Conservation (phyloP, 2,113 vertebrate species). For the Opisthocomus hoazin region DNA sequence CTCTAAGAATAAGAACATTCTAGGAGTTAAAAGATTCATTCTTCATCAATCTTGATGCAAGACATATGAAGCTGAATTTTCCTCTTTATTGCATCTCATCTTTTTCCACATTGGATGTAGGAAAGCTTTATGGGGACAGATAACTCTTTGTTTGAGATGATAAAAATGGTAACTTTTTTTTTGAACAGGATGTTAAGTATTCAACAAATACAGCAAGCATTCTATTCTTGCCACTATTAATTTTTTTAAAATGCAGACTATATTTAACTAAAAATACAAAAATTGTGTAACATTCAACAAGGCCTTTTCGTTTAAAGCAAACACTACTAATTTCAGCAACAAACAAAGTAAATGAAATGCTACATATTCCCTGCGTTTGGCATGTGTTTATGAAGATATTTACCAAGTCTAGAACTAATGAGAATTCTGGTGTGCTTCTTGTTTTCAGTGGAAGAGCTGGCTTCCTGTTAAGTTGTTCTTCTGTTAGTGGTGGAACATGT, state of each 20-base stretch:
- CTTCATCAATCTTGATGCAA: background rate
- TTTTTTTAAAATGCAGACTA: background rate
- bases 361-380: background rate
- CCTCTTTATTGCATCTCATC: background rate
- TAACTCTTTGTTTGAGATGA: background rate
- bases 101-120: background rate
- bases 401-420: conserved; percentile 95
- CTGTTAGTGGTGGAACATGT: conserved; percentile 94
- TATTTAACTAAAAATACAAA: background rate
- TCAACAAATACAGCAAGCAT: background rate
- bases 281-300: background rate
- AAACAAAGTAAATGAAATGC: background rate
- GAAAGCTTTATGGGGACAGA: background rate
- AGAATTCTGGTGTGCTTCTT: conserved; percentile 98
- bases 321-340: background rate
- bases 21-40: background rate
- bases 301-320: background rate
- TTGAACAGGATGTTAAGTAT: background rate
- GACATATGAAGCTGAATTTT: background rate
- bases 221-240: background rate
- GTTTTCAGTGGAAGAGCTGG: conserved; percentile 97
- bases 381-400: background rate
- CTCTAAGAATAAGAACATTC: background rate
- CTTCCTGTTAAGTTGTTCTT: conserved; percentile 96
- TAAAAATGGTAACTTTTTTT: background rate